Percentiles rank a stretch among this genome's conserved stretches.
Evolutionary conservation across 2,113 vertebrate species (phyloP).

Genomic region (Hassar affinis): DNA sequence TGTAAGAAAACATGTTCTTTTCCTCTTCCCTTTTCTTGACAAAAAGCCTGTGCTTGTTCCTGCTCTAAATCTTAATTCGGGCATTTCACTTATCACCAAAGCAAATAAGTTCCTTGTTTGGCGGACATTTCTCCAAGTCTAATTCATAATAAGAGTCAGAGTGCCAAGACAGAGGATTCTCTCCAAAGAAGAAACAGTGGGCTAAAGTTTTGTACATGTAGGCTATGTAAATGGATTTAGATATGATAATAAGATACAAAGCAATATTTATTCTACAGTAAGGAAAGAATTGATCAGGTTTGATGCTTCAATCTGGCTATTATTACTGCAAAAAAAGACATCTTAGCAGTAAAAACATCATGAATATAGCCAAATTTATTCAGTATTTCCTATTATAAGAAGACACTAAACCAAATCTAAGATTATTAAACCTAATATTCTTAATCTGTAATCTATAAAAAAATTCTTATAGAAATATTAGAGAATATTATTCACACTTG

Average conservation of each 20-base stretch:
- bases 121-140: neutral
- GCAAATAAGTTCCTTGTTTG: slow-evolving; percentile 29
- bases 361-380: neutral
- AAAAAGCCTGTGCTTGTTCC: slow-evolving; percentile 34
- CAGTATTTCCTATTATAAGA: neutral
- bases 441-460: no score
- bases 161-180: neutral
- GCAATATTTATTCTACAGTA: neutral
- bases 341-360: neutral
- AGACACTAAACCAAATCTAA: neutral
- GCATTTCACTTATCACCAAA: slow-evolving; percentile 21
- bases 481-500: neutral
- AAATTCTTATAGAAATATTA: no score
- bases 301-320: neutral
- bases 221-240: neutral
- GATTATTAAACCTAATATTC: neutral
- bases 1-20: slow-evolving; percentile 60
- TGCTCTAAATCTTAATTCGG: slow-evolving; percentile 31
- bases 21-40: slow-evolving; percentile 46
- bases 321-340: neutral
- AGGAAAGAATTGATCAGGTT: neutral
- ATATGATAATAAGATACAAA: neutral
- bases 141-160: slow-evolving; percentile 1
- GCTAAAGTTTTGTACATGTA: neutral
- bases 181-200: neutral